Base-by-base conservation (phyloP, 2,113 vertebrate species). In the Stictonetta naevosa region DNA sequence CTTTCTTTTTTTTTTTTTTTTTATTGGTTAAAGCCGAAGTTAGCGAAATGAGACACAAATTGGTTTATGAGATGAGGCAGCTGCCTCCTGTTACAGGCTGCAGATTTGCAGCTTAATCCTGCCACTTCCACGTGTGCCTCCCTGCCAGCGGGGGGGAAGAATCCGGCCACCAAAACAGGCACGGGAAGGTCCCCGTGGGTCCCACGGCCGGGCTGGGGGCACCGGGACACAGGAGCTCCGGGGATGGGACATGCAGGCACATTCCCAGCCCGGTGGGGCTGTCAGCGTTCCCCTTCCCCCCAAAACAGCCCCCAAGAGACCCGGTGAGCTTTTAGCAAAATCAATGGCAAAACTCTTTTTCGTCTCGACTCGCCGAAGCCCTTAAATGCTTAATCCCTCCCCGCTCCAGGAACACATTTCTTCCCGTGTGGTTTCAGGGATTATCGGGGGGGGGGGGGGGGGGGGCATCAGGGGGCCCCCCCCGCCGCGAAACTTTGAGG, bases 21-120 rank as follows among this genome's bases (percentile, higher is more conserved):
- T 90, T 89, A 92, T 21, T 72, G 88, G 86, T 34, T 88, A 48
- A 83, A 40, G 83, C 91, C 73, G 82, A 72, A 92, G 97, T 69
- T 66, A 48, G 93, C 26, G 36, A 93, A 88, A 92, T 1, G 20
- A 94, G 96, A 50, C 83, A 84, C 64, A 92, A 94, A 95, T 88
- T 96, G 95, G 81, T 92, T 95, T 67, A 78, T 10, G 83, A 86
- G 89, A 33, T 0, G 40, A 86, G 89, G 95, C 93, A 86, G 95
- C 94, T 85, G 94, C 92, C 88, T 80, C 33, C 22, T n/a, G 52
- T 38, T 74, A 62, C 64, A 4, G n/a, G 62, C 95, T 67, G 73
- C 76, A 44, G 84, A 69, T 76, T 82, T 86, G 86, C 72, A 88
- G 92, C 58, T 60, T 15, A 25, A 58, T 31, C 40, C 80, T 22